phyloP scores from a whole-genome alignment of 2,888 invertebrate species.

The Noctua fimbriata region DNA sequence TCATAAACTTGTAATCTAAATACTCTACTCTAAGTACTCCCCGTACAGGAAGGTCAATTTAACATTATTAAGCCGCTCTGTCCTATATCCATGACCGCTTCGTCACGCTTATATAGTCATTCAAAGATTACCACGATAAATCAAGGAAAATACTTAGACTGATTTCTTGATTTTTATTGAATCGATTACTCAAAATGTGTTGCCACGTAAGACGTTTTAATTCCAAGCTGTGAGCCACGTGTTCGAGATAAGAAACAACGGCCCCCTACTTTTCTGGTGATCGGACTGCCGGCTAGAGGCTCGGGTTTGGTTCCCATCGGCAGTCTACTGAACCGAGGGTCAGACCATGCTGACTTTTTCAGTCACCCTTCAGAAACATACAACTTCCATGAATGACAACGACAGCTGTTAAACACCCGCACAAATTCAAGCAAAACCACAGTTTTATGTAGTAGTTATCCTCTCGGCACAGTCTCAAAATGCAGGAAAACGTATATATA shows the following conservation, averaged over 20 bases:
- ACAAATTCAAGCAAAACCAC: conserved; percentile 6
- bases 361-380: neutral
- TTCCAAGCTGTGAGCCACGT: conserved; percentile 1
- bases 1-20: conserved; percentile 15
- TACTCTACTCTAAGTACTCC: too few relatives aligned
- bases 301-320: neutral
- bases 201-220: neutral
- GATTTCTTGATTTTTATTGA: conserved; percentile 17
- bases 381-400: neutral
- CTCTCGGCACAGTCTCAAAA: neutral
- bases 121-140: conserved; percentile 12
- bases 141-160: conserved; percentile 8
- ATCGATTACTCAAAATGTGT: conserved; percentile 13
- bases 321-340: neutral
- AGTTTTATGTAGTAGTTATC: conserved; percentile 12
- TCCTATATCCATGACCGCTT: neutral
- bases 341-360: neutral
- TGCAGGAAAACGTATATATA: neutral
- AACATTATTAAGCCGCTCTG: conserved; percentile 14
- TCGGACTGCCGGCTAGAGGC: neutral
- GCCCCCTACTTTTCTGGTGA: too few relatives aligned
- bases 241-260: conserved; percentile 7
- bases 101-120: neutral
- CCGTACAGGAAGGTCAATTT: conserved; percentile 44
- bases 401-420: neutral